phyloP scores from a whole-genome alignment of 1,140 invertebrate species.

The Adelges cooleyi region DNA sequence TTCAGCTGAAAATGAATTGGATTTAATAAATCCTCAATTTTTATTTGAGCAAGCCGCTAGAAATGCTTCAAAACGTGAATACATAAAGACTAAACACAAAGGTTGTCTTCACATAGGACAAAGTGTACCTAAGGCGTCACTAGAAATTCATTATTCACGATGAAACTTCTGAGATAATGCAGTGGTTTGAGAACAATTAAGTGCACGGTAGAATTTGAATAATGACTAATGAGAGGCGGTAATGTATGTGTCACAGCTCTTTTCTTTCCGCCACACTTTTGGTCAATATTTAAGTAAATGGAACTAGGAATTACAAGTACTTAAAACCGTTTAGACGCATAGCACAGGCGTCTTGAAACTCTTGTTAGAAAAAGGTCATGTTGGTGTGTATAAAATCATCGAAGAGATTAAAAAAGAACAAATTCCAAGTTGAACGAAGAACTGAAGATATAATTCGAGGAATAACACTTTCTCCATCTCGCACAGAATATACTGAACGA shows the following conservation, averaged over 20 bases:
- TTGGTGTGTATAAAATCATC: not conserved
- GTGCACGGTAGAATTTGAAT: not conserved
- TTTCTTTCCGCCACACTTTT: not conserved
- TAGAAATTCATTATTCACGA: not conserved
- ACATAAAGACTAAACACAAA: not conserved
- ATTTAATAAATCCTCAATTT: too few species aligned
- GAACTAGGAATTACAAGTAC: not conserved
- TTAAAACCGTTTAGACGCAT: not conserved
- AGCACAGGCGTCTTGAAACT: not conserved
- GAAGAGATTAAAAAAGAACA: not conserved
- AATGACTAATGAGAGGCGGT: not conserved
- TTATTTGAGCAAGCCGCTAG: not conserved
- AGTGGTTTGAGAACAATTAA: not conserved
- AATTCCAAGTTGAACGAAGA: not conserved
- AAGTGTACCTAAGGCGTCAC: too few species aligned
- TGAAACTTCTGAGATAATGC: not conserved
- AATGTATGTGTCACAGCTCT: too few species aligned
- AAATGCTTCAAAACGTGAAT: conserved; percentile 1
- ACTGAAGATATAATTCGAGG: not conserved
- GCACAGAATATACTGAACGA: not conserved
- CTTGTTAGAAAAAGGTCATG: not conserved
- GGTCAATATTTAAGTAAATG: not conserved
- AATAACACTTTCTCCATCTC: not conserved
- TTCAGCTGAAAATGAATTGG: too few species aligned
- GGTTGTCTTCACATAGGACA: too few species aligned